phyloP scores from a whole-genome alignment of 2,797 vertebrate species.

The Hipposideros larvatus region DNA sequence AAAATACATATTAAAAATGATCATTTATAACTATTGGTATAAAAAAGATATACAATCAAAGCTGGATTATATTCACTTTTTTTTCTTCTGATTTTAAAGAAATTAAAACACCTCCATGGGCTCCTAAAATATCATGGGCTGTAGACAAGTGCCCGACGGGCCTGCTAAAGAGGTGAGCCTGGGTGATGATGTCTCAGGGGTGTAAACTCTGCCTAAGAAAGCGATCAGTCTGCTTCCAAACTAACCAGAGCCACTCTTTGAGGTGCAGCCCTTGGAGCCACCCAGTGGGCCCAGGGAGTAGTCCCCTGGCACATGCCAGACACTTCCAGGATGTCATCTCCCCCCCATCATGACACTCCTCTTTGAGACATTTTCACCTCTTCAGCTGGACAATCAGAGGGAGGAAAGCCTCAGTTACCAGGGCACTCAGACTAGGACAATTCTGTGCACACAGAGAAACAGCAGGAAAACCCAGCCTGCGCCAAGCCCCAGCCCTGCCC shows the following conservation, averaged over 20 bases:
- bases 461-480: background rate
- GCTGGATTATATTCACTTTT: background rate
- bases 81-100: constrained; percentile 43
- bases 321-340: background rate
- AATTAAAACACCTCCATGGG: background rate
- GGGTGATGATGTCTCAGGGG: background rate
- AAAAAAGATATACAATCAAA: background rate
- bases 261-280: background rate
- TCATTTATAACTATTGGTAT: background rate
- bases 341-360: background rate
- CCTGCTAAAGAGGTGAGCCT: too few relatives aligned
- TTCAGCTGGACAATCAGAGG: background rate
- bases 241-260: background rate
- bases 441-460: background rate
- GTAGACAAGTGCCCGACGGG: fast-evolving
- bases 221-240: background rate
- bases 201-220: background rate
- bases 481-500: background rate
- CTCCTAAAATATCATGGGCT: background rate
- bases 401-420: background rate
- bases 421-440: background rate
- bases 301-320: background rate
- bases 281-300: background rate
- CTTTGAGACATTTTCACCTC: background rate
- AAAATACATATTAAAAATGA: background rate